Base-by-base conservation (phyloP, 2,888 invertebrate species). In the Dolomedes plantarius region DNA sequence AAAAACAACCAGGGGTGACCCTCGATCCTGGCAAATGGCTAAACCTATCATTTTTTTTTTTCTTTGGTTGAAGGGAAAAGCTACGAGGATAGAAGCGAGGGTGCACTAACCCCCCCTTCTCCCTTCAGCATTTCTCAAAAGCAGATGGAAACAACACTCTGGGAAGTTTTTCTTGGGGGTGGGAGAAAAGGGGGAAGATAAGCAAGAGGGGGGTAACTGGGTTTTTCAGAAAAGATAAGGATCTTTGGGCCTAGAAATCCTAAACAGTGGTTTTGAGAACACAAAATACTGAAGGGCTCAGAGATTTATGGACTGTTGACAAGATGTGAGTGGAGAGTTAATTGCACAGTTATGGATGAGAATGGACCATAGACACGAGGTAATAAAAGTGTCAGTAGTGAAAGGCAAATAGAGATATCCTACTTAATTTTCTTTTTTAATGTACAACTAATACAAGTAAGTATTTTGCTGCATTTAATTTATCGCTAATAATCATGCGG, bases 281-380 rank as follows among this genome's bases (percentile, higher is more conserved):
- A 28, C 67, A 67, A 67, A 32, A 11, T 31, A 6, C 67, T 31
- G 29, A 29, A 31, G 28, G 65, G 16, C 6, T 46, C 16, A 13
- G 68, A 67, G 80, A 80, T 80, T 74, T 80, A 74, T 39, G 74
- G 56, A 68, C 68, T 74, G 80, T 68, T 73, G 74, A 80, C 73
- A 27, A 11, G 23, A 9, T 46, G 41, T 46, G 16, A 23, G 23
- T 23, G 56, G 1, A 36, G 1, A 56, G 56, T 23, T 56, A 56
- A 23, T 56, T 56, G 23, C n/a, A 23, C 13, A 16, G 13, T 16
- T 11, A 2, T 16, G 16, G 46, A 7, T 5, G 36, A 7, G 36
- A 11, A 36, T 11, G 5, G 36, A 36, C 11, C 36, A 36, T 7
- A 36, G 5, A 36, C 11, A 36, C 36, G 5, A 7, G 5, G 11